Base-by-base conservation (phyloP, 2,113 vertebrate genomes). In the Dromaius novaehollandiae region DNA sequence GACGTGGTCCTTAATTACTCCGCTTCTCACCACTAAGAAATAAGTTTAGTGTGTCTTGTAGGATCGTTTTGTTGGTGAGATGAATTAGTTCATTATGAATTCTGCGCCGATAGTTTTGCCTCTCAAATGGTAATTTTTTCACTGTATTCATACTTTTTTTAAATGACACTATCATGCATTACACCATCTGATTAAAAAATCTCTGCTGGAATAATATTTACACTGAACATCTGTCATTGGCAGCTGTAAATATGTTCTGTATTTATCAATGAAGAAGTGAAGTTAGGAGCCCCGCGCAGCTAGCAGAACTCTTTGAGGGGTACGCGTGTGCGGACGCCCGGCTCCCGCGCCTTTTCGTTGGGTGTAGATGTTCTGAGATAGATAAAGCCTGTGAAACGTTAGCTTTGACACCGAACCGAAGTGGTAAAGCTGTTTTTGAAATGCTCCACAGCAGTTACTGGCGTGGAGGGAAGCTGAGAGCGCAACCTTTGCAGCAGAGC, bases 1-100 rank as follows among this genome's bases (percentile, higher is more conserved):
- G 80, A 97, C 97, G 86, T 96, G 92, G 96, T 98, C 97, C 91
- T 97, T 97, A 97, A 98, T 98, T 97, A 90, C 95, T 96, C 5
- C 32, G 36, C 90, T 96, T 90, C 95, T 92, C 96, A 77, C 82
- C 87, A 85, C 86, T 94, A 83, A 96, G 94, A 97, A 96, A 75
- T 93, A 98, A 97, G 84, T 97, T 97, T 86, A 80, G n/a, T 20
- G 68, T 87, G 65, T 61, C 84, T 82, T 61, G 46, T 16, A 53
- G 65, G 70, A 73, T 81, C 55, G 10, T 97, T 82, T 84, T 90
- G 91, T 88, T 82, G 36, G 88, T 11, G 82, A 95, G 64, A n/a
- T 89, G 93, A 81, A 68, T 63, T 10, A 76, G 65, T 53, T 96
- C 42, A 6, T 86, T 86, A 81, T 3, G 18, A 91, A 84, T 86